phyloP scores from a whole-genome alignment of 2,113 vertebrate genomes.

The Nannobrachium achirus region DNA sequence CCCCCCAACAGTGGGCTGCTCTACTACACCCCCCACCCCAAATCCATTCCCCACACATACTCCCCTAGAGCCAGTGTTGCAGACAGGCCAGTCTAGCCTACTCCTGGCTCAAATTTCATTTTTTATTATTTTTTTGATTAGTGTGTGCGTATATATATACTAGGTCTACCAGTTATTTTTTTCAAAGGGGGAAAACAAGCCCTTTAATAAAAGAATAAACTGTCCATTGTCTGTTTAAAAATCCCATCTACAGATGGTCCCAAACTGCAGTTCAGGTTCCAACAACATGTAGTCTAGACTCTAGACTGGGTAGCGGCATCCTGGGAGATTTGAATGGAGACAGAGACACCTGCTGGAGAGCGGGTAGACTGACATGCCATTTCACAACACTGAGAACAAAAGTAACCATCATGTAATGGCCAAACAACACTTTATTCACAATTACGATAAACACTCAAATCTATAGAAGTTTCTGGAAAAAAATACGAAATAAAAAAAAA shows the following conservation, averaged over 20 bases:
- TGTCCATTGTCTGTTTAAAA: no score
- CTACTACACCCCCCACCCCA: not conserved
- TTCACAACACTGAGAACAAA: slow-evolving; percentile 38
- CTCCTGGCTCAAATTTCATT: no score
- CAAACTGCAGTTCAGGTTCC: no score
- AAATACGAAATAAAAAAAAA: not conserved
- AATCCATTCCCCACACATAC: slow-evolving; percentile 2
- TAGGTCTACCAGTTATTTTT: no score
- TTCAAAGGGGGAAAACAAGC: no score
- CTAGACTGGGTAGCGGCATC: no score
- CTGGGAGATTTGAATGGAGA: slow-evolving; percentile 28
- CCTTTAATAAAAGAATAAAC: no score
- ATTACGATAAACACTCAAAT: slow-evolving; percentile 59
- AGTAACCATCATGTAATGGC: slow-evolving; percentile 29
- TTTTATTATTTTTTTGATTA: no score
- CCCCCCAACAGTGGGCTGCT: not conserved
- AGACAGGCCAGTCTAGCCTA: no score
- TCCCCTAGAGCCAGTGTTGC: not conserved
- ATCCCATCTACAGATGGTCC: no score
- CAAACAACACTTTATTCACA: slow-evolving; percentile 78
- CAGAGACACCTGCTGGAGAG: slow-evolving; percentile 71
- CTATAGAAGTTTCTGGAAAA: slow-evolving; percentile 57
- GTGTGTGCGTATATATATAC: no score
- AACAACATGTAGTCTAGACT: not conserved
- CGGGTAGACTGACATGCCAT: not conserved